Base-by-base conservation (phyloP, 1,140 invertebrate species). In the Prorops nasuta region DNA sequence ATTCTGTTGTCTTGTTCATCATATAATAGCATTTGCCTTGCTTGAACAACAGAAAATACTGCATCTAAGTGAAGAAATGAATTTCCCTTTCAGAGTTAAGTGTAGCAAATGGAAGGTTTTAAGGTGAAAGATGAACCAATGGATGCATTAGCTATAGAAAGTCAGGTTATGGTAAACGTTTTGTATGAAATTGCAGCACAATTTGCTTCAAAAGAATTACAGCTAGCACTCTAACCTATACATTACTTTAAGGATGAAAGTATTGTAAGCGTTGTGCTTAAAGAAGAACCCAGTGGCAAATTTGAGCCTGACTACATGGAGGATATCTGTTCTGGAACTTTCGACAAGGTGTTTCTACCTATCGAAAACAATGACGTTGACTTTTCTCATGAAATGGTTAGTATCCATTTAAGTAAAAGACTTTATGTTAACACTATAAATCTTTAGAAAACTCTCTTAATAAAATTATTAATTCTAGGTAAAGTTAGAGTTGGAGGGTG, bases 341-440 rank as follows among this genome's bases (percentile, higher is more conserved):
- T 74, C 43, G 74, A 72, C 42, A 77, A 77, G 60, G 73, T 72
- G 44, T 75, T 77, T 49, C 61, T 75, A 55, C 67, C 72, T 35
- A 74, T 76, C 40, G 73, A 76, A 46, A 69, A 67, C 48, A 72
- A 71, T 44, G 74, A 70, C 39, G 71, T 74, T 39, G 73, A 76
- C 42, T 77, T 77, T 49, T 60, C 69, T 22, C 69, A 72, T 53
- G 74, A 77, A 52, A 76, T 77, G 74, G 74, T 76, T 59, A 66
- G 18, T 56, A 21, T 17, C 15, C n/a, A n/a, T n/a, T n/a, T n/a
- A n/a, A n/a, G n/a, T 18, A 43, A 28, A 16, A 14, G 24, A 24
- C 16, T 34, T 31, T 36, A 32, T 4, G 31, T 14, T 49, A 35
- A 2, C 15, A 10, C 18, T 41, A 32, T 34, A 1, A 20, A 16